Evolutionary conservation across 2,797 vertebrate species (phyloP).

Genomic region (Chaetodon trifasciatus): DNA sequence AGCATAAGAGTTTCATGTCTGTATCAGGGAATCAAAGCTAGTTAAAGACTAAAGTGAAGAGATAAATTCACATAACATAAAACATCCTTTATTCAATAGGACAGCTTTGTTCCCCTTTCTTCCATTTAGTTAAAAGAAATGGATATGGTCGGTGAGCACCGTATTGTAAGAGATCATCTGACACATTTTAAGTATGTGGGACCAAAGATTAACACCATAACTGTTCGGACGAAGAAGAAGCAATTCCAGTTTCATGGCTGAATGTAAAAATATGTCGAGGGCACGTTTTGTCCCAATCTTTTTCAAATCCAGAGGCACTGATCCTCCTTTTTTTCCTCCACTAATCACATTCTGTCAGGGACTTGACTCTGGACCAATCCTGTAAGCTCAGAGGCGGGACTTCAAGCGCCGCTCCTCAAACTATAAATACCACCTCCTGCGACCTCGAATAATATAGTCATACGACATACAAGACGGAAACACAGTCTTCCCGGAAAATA

Average conservation of each 20-base stretch:
- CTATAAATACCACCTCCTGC: slow-evolving; percentile 65
- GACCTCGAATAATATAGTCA: accelerated
- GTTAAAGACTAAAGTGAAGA: no score
- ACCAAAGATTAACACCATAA: not conserved
- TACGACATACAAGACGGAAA: accelerated
- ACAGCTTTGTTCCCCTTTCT: not conserved
- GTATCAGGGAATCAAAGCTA: no score
- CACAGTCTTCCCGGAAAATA: accelerated
- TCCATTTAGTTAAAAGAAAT: not conserved
- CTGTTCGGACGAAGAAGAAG: no score
- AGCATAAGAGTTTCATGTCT: no score
- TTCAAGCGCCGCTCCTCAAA: accelerated
- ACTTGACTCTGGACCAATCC: slow-evolving; percentile 51
- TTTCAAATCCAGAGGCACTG: slow-evolving; percentile 16
- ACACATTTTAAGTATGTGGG: not conserved
- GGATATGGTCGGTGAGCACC: not conserved
- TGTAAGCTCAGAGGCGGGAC: slow-evolving; percentile 20
- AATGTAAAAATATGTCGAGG: not conserved
- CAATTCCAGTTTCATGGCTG: not conserved
- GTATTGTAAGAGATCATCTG: not conserved
- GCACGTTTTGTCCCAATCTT: not conserved
- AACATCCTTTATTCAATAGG: not conserved
- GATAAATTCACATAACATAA: not conserved
- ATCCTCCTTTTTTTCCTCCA: not conserved
- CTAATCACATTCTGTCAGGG: slow-evolving; percentile 42